Conservation (phyloP, 2,113 vertebrate genomes). For the Gambusia holbrooki region DNA sequence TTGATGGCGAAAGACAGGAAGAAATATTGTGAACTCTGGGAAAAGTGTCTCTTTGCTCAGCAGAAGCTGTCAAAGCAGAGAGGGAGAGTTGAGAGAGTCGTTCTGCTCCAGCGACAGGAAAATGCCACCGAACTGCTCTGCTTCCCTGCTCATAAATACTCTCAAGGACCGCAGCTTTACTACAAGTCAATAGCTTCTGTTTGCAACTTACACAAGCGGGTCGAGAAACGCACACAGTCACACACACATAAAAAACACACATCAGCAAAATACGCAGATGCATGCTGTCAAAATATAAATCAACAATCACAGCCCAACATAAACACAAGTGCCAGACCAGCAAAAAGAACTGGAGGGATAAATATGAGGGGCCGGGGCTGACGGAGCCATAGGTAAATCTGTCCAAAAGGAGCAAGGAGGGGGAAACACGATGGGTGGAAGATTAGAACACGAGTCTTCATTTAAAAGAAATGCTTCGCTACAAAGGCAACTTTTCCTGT, state of each 20-base stretch:
- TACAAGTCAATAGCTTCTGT: conserved; percentile 76
- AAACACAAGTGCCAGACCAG: conserved; percentile 79
- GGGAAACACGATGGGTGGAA: conserved; percentile 13
- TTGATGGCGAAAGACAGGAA: conserved; percentile 21
- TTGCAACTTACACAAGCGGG: conserved; percentile 40
- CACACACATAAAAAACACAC: conserved; percentile 63
- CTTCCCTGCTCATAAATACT: conserved; percentile 76
- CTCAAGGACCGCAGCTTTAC: conserved; percentile 75
- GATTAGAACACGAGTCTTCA: conserved; percentile 57
- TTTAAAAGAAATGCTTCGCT: conserved; percentile 46
- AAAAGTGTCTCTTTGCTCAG: conserved; percentile 60
- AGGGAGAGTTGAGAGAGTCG: conserved; percentile 53
- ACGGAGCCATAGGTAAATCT: conserved; percentile 60
- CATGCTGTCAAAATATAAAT: conserved; percentile 81
- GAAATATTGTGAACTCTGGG: conserved; percentile 52
- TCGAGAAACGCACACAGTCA: conserved; percentile 14
- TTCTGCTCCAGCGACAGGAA: conserved; percentile 67
- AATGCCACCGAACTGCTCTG: conserved; percentile 68
- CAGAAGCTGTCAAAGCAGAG: conserved; percentile 53
- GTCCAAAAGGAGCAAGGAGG: conserved; percentile 3
- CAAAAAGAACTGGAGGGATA: conserved; percentile 72
- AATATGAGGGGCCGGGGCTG: conserved; percentile 43
- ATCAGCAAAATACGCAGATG: conserved; percentile 83
- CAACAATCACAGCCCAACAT: conserved; percentile 77
- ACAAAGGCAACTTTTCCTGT: conserved; percentile 13